phyloP scores from a whole-genome alignment of 2,797 vertebrate species.

The Cirrhinus mrigala region DNA sequence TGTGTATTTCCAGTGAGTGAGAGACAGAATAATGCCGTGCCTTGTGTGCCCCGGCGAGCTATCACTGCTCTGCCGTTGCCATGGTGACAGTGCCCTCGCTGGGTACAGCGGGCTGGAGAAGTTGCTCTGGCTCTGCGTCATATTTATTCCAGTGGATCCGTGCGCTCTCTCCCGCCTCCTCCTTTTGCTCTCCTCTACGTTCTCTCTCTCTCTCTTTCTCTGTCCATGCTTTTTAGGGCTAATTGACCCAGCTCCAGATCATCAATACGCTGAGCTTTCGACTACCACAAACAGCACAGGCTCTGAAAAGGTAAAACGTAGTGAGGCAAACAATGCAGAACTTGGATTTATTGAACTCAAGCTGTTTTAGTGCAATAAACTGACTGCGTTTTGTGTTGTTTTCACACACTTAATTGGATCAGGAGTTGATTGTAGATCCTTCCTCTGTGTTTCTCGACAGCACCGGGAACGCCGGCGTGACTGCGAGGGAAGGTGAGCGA shows the following conservation, averaged over 20 bases:
- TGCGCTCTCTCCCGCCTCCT: slow-evolving; percentile 66
- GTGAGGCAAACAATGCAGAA: slow-evolving; percentile 70
- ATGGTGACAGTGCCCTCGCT: slow-evolving; percentile 85
- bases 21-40: slow-evolving; percentile 69
- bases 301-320: slow-evolving; percentile 61
- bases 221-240: slow-evolving; percentile 65
- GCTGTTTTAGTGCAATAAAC: slow-evolving; percentile 1
- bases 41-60: slow-evolving; percentile 77
- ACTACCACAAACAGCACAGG: slow-evolving; percentile 68
- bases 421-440: slow-evolving; percentile 33
- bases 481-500: slow-evolving; percentile 56
- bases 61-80: slow-evolving; percentile 85
- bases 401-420: slow-evolving; percentile 31
- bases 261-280: slow-evolving; percentile 58
- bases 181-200: slow-evolving; percentile 36
- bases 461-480: slow-evolving; percentile 28
- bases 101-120: slow-evolving; percentile 81
- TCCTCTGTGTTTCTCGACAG: slow-evolving; percentile 48
- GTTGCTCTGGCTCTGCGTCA: slow-evolving; percentile 85
- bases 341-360: neutral
- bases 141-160: slow-evolving; percentile 83
- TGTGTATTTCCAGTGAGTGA: slow-evolving; percentile 64
- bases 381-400: slow-evolving; percentile 26
- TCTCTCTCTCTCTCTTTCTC: slow-evolving; percentile 55
- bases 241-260: slow-evolving; percentile 75